Evolutionary conservation across 2,797 vertebrate species (phyloP).

Genomic region (Poecilia velifera): DNA sequence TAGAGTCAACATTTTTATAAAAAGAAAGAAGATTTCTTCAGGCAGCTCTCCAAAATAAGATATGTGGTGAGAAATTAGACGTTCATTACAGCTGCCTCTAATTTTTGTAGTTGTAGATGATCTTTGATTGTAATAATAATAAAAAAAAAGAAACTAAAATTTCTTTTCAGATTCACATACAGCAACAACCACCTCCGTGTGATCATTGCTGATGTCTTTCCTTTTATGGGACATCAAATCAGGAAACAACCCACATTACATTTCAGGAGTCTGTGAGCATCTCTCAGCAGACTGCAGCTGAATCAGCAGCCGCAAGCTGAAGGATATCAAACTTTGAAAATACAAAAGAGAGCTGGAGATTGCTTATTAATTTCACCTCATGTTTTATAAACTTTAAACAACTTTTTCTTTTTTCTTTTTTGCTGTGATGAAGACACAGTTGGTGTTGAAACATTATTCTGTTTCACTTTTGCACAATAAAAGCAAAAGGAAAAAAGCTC

Average conservation of each 20-base stretch:
- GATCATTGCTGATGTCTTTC: not conserved
- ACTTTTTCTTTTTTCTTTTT: not conserved
- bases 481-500: not conserved
- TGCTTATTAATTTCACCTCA: not conserved
- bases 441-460: not conserved
- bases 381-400: not conserved
- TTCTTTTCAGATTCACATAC: not conserved
- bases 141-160: not conserved
- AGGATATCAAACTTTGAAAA: not conserved
- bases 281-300: not conserved
- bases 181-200: not conserved
- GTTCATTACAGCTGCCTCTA: not conserved
- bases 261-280: not conserved
- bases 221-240: not conserved
- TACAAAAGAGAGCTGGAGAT: not conserved
- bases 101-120: not conserved
- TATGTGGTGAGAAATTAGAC: not conserved
- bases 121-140: not conserved
- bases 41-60: not conserved
- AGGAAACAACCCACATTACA: not conserved
- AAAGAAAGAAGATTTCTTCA: not conserved
- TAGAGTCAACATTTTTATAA: not conserved
- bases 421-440: not conserved
- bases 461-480: not conserved
- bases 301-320: not conserved